Base-by-base conservation (phyloP, 2,888 invertebrate genomes). In the Metalampra italica region DNA sequence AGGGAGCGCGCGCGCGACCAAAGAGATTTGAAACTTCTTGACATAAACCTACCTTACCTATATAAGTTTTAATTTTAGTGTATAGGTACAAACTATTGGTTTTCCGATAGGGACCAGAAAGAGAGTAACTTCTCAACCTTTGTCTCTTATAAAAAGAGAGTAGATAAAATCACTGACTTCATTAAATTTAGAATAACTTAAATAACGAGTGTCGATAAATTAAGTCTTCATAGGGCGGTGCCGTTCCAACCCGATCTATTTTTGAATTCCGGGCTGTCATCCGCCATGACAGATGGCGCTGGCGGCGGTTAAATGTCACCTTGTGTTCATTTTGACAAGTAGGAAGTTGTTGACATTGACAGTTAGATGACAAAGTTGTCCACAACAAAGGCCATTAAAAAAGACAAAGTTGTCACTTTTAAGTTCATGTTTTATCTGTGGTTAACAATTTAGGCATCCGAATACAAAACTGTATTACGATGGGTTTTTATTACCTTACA, bases 251-350 rank as follows among this genome's bases (percentile, higher is more conserved):
- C 59, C 57, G 60, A 68, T 69, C 71, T 68, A 77, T 82, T 82
- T 82, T 79, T 77, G 77, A 73, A 74, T 66, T 81, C 83, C 82
- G 79, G 82, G 78, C 77, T 83, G 86, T 87, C 86, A 83, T 76
- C 76, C 71, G 66, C 70, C 83, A 85, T 87, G 87, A 86, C 84
- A 85, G 81, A 86, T 79, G 84, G 83, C 82, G 80, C 71, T 53
- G 55, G 66, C 59, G 66, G 71, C 68, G 66, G 70, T 30, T 43
- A n/a, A 43, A 47, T 30, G 45, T 44, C 40, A 43, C 15, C 46
- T 42, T 36, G 39, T 37, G 44, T 47, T 50, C 32, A 43, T 39
- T 42, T 40, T 43, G 39, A 39, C 43, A 43, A 37, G n/a, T 48
- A 7, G 39, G 22, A 29, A 48, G 40, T 32, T 44, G 32, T 29